A percentile compares a stretch with the other conserved stretches of the same genome.
phyloP scores from a whole-genome alignment of 2,797 vertebrate genomes.

The Phrynocephalus forsythii region DNA sequence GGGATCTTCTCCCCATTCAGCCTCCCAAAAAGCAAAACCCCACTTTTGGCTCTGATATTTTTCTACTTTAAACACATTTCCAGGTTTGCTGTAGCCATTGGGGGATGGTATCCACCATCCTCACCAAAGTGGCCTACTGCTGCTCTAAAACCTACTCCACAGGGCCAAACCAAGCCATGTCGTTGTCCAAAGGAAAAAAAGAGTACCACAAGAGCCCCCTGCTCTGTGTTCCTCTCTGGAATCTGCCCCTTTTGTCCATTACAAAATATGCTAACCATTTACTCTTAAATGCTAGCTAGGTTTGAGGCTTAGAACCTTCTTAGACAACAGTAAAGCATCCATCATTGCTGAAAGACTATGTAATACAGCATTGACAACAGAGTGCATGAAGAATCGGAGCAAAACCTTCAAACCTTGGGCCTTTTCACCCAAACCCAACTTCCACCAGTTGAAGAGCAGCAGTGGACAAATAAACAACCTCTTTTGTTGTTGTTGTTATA shows the following conservation, averaged over 20 bases:
- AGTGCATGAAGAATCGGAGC: background rate
- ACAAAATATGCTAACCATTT: background rate
- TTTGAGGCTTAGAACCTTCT: background rate
- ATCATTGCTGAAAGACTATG: background rate
- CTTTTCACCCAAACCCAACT: constrained; percentile 31
- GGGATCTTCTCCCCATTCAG: too few species aligned
- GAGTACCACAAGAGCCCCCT: background rate
- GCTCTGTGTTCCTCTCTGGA: background rate
- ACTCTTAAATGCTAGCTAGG: background rate
- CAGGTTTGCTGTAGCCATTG: too few species aligned
- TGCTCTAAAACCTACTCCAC: background rate
- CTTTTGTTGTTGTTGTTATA: background rate
- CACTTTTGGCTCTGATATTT: too few species aligned
- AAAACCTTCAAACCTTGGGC: constrained; percentile 24
- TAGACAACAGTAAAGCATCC: background rate
- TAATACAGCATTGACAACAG: background rate
- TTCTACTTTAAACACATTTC: too few species aligned
- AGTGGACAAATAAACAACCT: constrained; percentile 34
- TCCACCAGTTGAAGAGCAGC: constrained; percentile 14
- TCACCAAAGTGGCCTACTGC: background rate
- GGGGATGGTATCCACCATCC: too few species aligned
- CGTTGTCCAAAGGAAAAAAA: background rate
- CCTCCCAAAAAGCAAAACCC: too few species aligned
- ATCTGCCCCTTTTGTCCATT: background rate
- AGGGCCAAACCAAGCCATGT: background rate